phyloP scores from a whole-genome alignment of 64 coral and sea anemone species.

The Pocillopora verrucosa region DNA sequence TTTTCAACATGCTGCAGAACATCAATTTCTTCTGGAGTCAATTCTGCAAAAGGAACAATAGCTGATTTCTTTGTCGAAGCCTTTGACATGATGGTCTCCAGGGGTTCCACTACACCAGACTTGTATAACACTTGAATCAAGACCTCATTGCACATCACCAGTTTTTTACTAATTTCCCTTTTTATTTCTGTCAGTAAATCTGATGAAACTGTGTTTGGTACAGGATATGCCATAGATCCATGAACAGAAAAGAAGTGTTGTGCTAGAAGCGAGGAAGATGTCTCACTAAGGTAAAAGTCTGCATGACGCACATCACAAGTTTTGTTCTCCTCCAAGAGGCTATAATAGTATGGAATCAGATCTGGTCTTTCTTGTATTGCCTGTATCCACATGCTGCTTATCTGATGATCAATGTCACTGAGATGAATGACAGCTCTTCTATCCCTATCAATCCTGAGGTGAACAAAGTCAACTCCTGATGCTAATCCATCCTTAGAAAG shows the following conservation, averaged over 20 bases:
- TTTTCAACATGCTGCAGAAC: constrained; percentile 48
- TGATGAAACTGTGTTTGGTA: constrained; percentile 47
- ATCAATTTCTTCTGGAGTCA: constrained; percentile 52
- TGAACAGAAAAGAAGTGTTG: constrained; percentile 60
- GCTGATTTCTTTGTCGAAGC: neutral
- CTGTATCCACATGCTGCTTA: constrained; percentile 74
- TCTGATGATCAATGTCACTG: constrained; percentile 73
- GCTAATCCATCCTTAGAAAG: constrained; percentile 59
- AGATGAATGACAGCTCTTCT: constrained; percentile 62
- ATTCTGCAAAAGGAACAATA: constrained; percentile 47
- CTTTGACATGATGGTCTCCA: constrained; percentile 48
- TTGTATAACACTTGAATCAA: constrained; percentile 38
- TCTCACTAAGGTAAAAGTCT: constrained; percentile 34
- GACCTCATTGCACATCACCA: constrained; percentile 53
- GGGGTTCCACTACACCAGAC: constrained; percentile 41
- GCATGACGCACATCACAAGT: constrained; percentile 64
- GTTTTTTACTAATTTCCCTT: constrained; percentile 48
- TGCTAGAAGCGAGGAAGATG: constrained; percentile 34
- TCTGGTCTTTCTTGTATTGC: constrained; percentile 60
- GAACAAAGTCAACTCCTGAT: constrained; percentile 61
- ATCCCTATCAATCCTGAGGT: constrained; percentile 70
- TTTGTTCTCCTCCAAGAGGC: constrained; percentile 35
- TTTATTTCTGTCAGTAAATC: constrained; percentile 48
- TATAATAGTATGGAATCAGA: constrained; percentile 57
- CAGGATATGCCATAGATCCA: constrained; percentile 55